A percentile compares a stretch with the other conserved stretches of the same genome.
Conservation (phyloP, 1,140 invertebrate species). For the Kradibia gibbosae region DNA sequence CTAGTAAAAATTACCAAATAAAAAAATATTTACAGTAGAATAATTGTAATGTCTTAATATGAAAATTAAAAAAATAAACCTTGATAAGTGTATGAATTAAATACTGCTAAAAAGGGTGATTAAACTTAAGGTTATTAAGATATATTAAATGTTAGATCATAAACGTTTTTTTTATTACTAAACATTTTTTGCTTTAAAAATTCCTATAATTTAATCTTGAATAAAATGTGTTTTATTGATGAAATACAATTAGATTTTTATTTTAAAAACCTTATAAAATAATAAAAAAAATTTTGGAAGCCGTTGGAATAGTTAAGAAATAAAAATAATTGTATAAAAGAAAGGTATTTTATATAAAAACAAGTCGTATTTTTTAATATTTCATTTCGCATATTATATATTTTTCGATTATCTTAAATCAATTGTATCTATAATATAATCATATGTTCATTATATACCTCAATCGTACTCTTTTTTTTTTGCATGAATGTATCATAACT, state of each 20-base stretch:
- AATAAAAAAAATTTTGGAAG: not conserved
- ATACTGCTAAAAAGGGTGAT: not conserved
- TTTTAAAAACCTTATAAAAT: not conserved
- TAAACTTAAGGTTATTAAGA: too few relatives aligned
- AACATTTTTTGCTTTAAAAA: too few relatives aligned
- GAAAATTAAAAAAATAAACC: not conserved
- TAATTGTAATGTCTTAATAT: not conserved
- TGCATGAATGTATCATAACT: slow-evolving; percentile 56
- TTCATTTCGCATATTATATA: slow-evolving; percentile 67
- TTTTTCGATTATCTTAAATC: slow-evolving; percentile 69
- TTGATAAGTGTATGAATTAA: not conserved
- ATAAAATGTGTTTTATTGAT: too few relatives aligned
- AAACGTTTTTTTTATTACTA: too few relatives aligned
- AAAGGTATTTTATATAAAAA: slow-evolving; percentile 12
- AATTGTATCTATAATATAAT: slow-evolving; percentile 69
- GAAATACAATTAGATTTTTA: too few relatives aligned
- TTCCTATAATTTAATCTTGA: too few relatives aligned
- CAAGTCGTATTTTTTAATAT: slow-evolving; percentile 34
- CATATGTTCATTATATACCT: slow-evolving; percentile 66
- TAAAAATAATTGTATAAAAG: not conserved
- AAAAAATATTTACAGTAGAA: not conserved
- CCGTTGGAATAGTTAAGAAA: not conserved
- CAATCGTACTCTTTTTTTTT: slow-evolving; percentile 49
- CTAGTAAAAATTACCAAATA: not conserved
- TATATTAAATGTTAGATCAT: too few relatives aligned